These are phyloP conservation scores for Smittia sp. DNA, from an alignment of 2,888 invertebrate species.

Conservation along the genomic window DNA sequence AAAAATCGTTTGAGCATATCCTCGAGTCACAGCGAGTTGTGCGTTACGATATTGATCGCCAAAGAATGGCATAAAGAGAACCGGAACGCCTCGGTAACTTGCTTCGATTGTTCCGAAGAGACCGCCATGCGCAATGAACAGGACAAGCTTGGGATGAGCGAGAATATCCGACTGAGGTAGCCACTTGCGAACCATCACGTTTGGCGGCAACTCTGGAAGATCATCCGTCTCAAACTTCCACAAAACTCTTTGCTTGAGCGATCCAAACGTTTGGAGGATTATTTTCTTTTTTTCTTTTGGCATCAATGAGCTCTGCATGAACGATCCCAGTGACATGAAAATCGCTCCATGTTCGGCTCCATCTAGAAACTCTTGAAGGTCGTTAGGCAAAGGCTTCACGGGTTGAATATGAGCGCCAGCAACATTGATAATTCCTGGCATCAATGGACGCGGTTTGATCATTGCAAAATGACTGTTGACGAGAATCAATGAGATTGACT, in stretches of 20 bases:
- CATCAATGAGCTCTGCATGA: conserved; percentile 50
- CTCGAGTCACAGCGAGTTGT: conserved; percentile 37
- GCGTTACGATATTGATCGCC: conserved; percentile 55
- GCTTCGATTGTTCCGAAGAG: conserved; percentile 57
- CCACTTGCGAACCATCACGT: conserved; percentile 54
- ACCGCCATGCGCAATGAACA: conserved; percentile 58
- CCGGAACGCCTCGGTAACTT: conserved; percentile 53
- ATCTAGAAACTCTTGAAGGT: conserved; percentile 47
- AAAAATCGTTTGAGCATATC: conserved; percentile 44
- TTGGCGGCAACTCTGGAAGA: conserved; percentile 47
- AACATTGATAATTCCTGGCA: conserved; percentile 49
- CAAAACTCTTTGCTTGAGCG: conserved; percentile 52
- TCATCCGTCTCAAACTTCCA: conserved; percentile 54
- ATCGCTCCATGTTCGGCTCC: conserved; percentile 48
- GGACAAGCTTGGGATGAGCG: conserved; percentile 56
- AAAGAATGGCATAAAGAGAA: conserved; percentile 54
- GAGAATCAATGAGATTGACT: conserved; percentile 45
- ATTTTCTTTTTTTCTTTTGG: conserved; percentile 47
- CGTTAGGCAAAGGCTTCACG: conserved; percentile 48
- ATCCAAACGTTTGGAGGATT: conserved; percentile 50
- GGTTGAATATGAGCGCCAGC: conserved; percentile 51
- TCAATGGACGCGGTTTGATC: conserved; percentile 53
- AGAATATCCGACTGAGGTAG: conserved; percentile 55
- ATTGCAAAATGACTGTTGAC: conserved; percentile 57
- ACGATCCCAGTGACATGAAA: conserved; percentile 54